Conservation (phyloP, 2,888 invertebrate genomes). For the Pilophorus perplexus region DNA sequence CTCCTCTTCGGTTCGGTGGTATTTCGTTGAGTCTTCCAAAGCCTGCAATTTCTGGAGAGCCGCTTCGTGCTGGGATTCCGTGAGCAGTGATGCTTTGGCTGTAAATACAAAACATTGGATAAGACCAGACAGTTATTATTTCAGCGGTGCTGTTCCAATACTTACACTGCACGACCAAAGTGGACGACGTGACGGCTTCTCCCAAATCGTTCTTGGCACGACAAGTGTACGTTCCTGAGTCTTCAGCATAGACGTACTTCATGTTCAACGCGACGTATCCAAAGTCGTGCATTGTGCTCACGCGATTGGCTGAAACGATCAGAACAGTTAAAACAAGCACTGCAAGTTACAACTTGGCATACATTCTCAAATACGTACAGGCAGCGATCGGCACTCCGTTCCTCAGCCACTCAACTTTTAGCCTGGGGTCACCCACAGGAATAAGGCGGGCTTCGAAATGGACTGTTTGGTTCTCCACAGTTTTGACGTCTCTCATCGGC, state of each 20-base stretch:
- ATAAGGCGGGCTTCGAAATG: constrained; percentile 92
- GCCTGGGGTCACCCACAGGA: constrained; percentile 87
- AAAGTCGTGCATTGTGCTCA: constrained; percentile 95
- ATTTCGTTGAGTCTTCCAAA: constrained; percentile 76
- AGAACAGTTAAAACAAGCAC: no score
- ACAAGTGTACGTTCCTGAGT: constrained; percentile 95
- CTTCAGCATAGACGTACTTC: constrained; percentile 92
- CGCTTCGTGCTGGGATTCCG: constrained; percentile 86
- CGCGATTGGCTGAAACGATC: constrained; percentile 71
- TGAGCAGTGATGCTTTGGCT: constrained; percentile 83
- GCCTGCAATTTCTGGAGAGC: constrained; percentile 82
- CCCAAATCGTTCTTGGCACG: constrained; percentile 89
- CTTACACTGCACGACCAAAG: constrained; percentile 82
- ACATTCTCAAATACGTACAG: constrained; percentile 58
- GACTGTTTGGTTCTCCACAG: constrained; percentile 86
- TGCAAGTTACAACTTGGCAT: no score
- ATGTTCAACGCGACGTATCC: constrained; percentile 94
- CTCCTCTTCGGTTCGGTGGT: constrained; percentile 71
- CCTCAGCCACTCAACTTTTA: constrained; percentile 90
- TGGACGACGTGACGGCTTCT: constrained; percentile 91
- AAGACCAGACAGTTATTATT: no score
- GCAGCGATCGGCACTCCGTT: constrained; percentile 89
- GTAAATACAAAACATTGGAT: constrained; percentile 41
- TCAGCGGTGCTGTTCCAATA: no score
- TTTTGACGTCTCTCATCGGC: constrained; percentile 80